Conservation (phyloP, 2,797 vertebrate species). For the Eulemur mongoz region DNA sequence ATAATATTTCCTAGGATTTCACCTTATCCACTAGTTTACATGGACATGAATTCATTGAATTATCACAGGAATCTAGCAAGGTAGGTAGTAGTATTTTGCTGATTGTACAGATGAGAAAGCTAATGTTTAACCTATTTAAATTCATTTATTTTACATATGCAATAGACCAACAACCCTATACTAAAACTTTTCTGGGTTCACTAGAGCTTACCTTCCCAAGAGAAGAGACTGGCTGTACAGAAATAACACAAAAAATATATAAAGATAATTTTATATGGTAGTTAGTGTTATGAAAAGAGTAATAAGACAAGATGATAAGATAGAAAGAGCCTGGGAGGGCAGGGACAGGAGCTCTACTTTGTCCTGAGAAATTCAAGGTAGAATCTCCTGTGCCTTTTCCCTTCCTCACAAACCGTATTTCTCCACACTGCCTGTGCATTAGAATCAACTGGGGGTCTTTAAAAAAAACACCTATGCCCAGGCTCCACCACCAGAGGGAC, state of each 20-base stretch:
- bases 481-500: neutral
- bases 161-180: neutral
- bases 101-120: neutral
- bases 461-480: neutral
- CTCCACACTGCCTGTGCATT: neutral
- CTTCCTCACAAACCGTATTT: neutral
- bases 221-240: neutral
- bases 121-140: slow-evolving; percentile 9
- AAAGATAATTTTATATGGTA: neutral
- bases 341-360: neutral
- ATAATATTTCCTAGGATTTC: slow-evolving; percentile 30
- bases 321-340: neutral
- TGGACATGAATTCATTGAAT: neutral
- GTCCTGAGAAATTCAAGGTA: neutral
- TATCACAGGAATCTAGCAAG: neutral
- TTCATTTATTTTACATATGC: slow-evolving; percentile 1
- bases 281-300: neutral
- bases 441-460: neutral
- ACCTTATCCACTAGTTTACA: neutral
- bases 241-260: neutral
- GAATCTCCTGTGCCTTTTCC: neutral
- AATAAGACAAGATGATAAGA: neutral
- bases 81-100: neutral
- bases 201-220: neutral
- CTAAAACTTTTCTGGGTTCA: neutral